Evolutionary conservation across 2,113 vertebrate genomes (phyloP), one percentile per base, ranked within the genome.

Genomic region (Sapayoa aenigma): DNA sequence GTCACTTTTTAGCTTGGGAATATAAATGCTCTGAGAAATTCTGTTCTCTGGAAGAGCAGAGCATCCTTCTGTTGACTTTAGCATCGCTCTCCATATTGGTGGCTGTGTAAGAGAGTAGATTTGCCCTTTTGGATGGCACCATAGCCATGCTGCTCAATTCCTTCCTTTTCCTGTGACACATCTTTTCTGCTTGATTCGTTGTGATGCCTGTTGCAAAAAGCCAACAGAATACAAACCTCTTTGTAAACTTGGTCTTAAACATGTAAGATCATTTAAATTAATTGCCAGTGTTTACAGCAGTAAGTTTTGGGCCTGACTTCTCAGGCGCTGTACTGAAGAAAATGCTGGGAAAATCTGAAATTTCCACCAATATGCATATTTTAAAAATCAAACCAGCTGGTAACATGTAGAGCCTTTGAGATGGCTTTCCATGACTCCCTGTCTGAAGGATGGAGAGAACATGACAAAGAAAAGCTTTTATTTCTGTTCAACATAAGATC

Each of bases 1-100:
- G 94, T 95, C 82, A 88, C 81, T 93, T 67, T 72, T 94, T 91
- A 76, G 90, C 71, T 86, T 83, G 58, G 86, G 93, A 94, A 91
- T 96, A 68, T 81, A 75, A 96, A 94, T 97, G 71, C 77, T 91
- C 53, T 53, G 71, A 94, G 67, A 94, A 92, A 73, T 94, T 83
- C 75, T 90, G 25, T 84, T 93, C 56, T 82, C 65, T 90, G 84
- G 77, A 72, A 92, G 65, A 84, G 80, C 65, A 91, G 44, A 88
- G 41, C 80, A 88, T 80, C 88, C 69, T 84, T 90, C 68, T 94
- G 62, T 96, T 96, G 94, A 93, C 91, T 91, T 91, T 72, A 95
- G 89, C 58, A 37, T 82, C 13, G 1, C 49, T 94, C 53, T 69
- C 77, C 84, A 47, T 91, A 82, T 75, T 82, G 87, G 65, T 91